Base-by-base conservation (phyloP, 2,113 vertebrate species). In the Nibea coibor region DNA sequence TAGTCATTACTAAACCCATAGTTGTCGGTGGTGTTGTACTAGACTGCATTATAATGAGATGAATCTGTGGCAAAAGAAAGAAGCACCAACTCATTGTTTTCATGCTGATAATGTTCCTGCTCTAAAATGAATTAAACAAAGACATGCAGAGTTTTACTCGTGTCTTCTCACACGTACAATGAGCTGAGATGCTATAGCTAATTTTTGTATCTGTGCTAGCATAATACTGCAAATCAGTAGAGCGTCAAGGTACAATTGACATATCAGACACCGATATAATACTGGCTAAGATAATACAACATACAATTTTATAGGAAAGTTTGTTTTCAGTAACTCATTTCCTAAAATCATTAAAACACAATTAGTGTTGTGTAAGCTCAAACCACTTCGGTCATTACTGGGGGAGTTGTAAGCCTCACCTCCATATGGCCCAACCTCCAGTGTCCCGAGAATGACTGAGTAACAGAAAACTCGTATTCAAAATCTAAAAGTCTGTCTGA, bases 301-400 rank as follows among this genome's bases (percentile, higher is more conserved):
- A 16, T 2, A 31, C 12, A 53, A 54, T n/a, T 63, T 63, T 70
- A 16, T 16, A 24, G 48, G 24, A 35, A 22, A 11, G 58, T 20
- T 26, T 51, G 45, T 20, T 42, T 42, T 28, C 0, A 28, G 35
- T 39, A 28, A 8, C 63, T 20, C 3, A 0, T 10, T 45, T 16
- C 15, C n/a, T 50, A 35, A 67, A 67, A 16, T 31, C 43, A 69
- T 75, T 70, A 53, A 72, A 61, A 75, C 15, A 24, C 22, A 72
- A 59, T 47, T 20, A 72, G 39, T 24, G 17, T 31, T 48, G 50
- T 12, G 45, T 47, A 47, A 66, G 26, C 59, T 53, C 45, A 65
- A 53, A 26, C 11, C 63, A 51, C 63, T 73, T 56, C 5, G 53
- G 63, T 61, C 62, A 63, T 64, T 56, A 62, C 56, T 39, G 28